Percentiles rank a stretch among this genome's conserved stretches.
Evolutionary conservation across 2,797 vertebrate species (phyloP).

Genomic region (Rhyacichthys aspro): DNA sequence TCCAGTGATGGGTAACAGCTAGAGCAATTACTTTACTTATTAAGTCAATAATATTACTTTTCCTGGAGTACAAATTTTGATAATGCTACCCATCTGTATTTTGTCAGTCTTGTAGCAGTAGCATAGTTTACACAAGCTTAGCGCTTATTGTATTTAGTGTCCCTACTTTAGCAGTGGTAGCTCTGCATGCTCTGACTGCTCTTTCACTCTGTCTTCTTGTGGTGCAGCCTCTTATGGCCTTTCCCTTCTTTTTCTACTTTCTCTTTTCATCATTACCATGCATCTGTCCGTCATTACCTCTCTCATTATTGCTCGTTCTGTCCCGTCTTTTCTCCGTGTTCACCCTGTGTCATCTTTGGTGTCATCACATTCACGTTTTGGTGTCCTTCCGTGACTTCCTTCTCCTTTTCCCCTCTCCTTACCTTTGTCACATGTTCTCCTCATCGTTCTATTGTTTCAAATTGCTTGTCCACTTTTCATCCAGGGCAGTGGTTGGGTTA

Average conservation of each 20-base stretch:
- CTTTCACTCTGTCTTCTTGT: slow-evolving; percentile 51
- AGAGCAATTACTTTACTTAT: too few species aligned
- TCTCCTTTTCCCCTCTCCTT: slow-evolving; percentile 38
- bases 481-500: slow-evolving; percentile 94
- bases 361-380: slow-evolving; percentile 38
- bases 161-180: neutral
- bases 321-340: slow-evolving; percentile 29
- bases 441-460: slow-evolving; percentile 82
- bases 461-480: slow-evolving; percentile 91
- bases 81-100: too few species aligned
- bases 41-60: too few species aligned
- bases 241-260: slow-evolving; percentile 76
- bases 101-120: too few species aligned
- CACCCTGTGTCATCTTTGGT: slow-evolving; percentile 33
- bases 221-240: slow-evolving; percentile 74
- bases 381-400: slow-evolving; percentile 35
- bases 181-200: slow-evolving; percentile 31
- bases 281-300: slow-evolving; percentile 35
- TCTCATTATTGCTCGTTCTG: slow-evolving; percentile 26
- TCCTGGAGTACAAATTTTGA: too few species aligned
- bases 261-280: slow-evolving; percentile 73
- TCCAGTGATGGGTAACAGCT: too few species aligned
- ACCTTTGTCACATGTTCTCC: slow-evolving; percentile 48
- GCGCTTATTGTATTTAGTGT: too few species aligned
- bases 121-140: too few species aligned